phyloP scores from a whole-genome alignment of 2,888 invertebrate species.

The Pterostichus niger region DNA sequence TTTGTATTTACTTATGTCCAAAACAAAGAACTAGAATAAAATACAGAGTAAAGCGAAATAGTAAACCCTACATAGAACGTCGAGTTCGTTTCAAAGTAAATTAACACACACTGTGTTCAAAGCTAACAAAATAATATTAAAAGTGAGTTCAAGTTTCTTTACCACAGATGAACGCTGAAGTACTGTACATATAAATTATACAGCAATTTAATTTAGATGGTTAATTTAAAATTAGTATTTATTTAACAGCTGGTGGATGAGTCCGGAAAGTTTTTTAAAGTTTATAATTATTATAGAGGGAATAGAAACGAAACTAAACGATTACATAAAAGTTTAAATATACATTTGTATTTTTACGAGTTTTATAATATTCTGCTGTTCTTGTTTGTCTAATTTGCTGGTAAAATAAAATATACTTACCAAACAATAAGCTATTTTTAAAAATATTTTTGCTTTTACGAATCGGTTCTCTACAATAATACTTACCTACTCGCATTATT shows the following conservation, averaged over 20 bases:
- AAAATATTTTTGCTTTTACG: no score
- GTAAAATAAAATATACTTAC: no score
- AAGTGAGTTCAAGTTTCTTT: slow-evolving; percentile 32
- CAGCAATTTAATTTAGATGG: slow-evolving; percentile 4
- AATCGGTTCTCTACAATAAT: no score
- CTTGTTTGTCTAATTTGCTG: no score
- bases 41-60: neutral
- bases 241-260: neutral
- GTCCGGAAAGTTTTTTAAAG: neutral
- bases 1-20: slow-evolving; percentile 11
- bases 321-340: no score
- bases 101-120: slow-evolving; percentile 36
- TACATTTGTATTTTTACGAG: no score
- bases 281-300: neutral
- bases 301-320: no score
- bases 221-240: slow-evolving; percentile 20
- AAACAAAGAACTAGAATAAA: slow-evolving; percentile 15
- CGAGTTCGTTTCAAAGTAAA: slow-evolving; percentile 39
- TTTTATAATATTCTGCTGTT: no score
- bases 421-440: no score
- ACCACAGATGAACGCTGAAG: neutral
- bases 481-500: no score
- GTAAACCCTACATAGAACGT: slow-evolving; percentile 25
- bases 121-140: slow-evolving; percentile 44
- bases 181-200: slow-evolving; percentile 16